A percentile compares a stretch with the other conserved stretches of the same genome.
These are phyloP conservation scores for Chymomyza fuscimana DNA, from an alignment of 2,888 invertebrate species.

Conservation along the genomic window DNA sequence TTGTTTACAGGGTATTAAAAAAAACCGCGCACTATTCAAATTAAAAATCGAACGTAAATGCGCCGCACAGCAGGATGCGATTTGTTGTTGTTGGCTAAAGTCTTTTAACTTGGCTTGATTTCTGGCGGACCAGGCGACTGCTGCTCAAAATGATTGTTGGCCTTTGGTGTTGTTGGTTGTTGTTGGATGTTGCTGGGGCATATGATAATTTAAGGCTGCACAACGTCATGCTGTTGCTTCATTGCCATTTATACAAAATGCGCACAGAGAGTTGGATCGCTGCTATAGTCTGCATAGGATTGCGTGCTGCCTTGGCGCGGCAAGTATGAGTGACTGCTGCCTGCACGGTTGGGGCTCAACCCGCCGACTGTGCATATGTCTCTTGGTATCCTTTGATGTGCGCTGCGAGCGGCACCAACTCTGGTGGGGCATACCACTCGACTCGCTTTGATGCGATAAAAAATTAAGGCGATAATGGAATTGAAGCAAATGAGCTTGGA, in stretches of 20 bases:
- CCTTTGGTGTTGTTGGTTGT: slow-evolving; percentile 14
- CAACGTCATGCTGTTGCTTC: slow-evolving; percentile 74
- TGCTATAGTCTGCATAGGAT: slow-evolving; percentile 42
- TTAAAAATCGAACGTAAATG: slow-evolving; percentile 76
- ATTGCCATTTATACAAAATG: slow-evolving; percentile 71
- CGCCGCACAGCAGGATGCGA: slow-evolving; percentile 69
- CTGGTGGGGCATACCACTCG: slow-evolving; percentile 46
- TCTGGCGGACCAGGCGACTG: slow-evolving; percentile 14
- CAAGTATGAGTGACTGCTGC: slow-evolving; percentile 69
- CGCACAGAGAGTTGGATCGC: not conserved
- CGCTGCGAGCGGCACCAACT: slow-evolving; percentile 52
- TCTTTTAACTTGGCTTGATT: slow-evolving; percentile 36
- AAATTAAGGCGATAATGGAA: slow-evolving; percentile 79
- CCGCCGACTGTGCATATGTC: slow-evolving; percentile 65
- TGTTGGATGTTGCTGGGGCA: slow-evolving; percentile 49
- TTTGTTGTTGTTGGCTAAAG: slow-evolving; percentile 20
- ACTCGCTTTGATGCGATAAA: slow-evolving; percentile 77
- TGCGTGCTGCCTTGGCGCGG: slow-evolving; percentile 56
- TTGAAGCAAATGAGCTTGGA: slow-evolving; percentile 77
- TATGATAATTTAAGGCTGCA: slow-evolving; percentile 75
- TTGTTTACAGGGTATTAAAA: not conserved
- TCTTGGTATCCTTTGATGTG: slow-evolving; percentile 77
- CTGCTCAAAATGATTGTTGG: slow-evolving; percentile 19
- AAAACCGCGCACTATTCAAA: slow-evolving; percentile 64
- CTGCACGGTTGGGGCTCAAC: slow-evolving; percentile 52